A percentile compares a stretch with the other conserved stretches of the same genome.
Conservation (phyloP, 2,113 vertebrate species). For the Cottus gobio region DNA sequence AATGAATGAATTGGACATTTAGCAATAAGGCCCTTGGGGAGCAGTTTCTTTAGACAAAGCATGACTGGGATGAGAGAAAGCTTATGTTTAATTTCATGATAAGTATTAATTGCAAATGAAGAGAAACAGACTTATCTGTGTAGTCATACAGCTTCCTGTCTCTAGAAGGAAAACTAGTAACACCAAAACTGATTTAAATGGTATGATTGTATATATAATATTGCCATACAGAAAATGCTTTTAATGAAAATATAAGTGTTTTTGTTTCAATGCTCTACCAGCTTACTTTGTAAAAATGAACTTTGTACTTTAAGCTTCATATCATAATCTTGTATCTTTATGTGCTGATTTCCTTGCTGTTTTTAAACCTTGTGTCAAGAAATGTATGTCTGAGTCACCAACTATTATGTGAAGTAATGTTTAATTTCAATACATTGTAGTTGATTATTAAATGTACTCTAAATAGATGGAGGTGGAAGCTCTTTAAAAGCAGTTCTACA, state of each 20-base stretch:
- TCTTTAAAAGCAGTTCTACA: not conserved
- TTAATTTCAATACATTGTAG: not conserved
- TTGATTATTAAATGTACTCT: conserved; percentile 4
- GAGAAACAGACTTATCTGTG: not conserved
- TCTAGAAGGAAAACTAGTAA: conserved; percentile 26
- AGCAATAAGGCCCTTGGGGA: not conserved
- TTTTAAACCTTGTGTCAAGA: conserved; percentile 20
- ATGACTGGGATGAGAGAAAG: not conserved
- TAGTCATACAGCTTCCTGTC: not conserved
- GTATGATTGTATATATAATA: conserved; percentile 6
- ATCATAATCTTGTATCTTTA: not conserved
- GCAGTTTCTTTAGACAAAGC: not conserved
- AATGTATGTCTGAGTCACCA: not conserved
- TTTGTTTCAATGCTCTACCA: conserved; percentile 11
- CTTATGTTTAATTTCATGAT: conserved; percentile 18
- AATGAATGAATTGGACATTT: conserved; percentile 43
- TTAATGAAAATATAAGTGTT: not conserved
- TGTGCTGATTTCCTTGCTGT: not conserved
- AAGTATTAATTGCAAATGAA: conserved; percentile 40
- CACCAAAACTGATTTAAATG: conserved; percentile 10
- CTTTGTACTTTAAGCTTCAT: conserved; percentile 3
- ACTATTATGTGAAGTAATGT: conserved; percentile 32
- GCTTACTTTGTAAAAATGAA: conserved; percentile 3
- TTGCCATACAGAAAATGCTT: not conserved
- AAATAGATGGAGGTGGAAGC: not conserved